Evolutionary conservation across 2,888 invertebrate species (phyloP).

Genomic region (Trachelus tabidus): DNA sequence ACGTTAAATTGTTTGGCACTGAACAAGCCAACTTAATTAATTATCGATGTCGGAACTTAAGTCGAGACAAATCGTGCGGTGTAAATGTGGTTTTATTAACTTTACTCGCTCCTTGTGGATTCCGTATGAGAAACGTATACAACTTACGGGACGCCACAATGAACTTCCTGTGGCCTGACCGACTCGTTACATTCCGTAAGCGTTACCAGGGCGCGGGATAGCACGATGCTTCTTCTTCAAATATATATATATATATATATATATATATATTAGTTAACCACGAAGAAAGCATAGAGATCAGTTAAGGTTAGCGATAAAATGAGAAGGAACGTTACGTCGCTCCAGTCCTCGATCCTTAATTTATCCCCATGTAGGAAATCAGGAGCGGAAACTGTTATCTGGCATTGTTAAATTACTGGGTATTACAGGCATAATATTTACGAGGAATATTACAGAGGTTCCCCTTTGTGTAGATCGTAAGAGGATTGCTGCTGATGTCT

Average conservation of each 20-base stretch:
- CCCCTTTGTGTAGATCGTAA: background rate
- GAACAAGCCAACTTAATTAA: background rate
- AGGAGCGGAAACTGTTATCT: background rate
- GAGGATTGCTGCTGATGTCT: constrained; percentile 4
- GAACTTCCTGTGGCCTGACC: background rate
- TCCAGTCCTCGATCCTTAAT: background rate
- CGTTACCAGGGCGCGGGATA: background rate
- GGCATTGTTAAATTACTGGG: background rate
- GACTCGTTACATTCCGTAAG: background rate
- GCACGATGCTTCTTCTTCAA: background rate
- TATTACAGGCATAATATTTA: constrained; percentile 1
- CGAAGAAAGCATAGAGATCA: background rate
- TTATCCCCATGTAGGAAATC: background rate
- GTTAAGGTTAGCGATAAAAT: background rate
- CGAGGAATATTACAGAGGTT: background rate
- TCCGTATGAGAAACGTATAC: background rate
- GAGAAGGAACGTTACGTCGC: background rate
- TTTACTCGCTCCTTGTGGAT: background rate
- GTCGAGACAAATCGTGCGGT: background rate
- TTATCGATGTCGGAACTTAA: background rate
- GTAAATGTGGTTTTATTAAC: background rate
- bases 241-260: no score
- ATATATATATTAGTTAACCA: no score
- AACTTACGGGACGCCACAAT: background rate
- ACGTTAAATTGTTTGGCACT: background rate